These are phyloP conservation scores for Diorhabda carinulata DNA, from an alignment of 1,140 invertebrate genomes.

Conservation along the genomic window DNA sequence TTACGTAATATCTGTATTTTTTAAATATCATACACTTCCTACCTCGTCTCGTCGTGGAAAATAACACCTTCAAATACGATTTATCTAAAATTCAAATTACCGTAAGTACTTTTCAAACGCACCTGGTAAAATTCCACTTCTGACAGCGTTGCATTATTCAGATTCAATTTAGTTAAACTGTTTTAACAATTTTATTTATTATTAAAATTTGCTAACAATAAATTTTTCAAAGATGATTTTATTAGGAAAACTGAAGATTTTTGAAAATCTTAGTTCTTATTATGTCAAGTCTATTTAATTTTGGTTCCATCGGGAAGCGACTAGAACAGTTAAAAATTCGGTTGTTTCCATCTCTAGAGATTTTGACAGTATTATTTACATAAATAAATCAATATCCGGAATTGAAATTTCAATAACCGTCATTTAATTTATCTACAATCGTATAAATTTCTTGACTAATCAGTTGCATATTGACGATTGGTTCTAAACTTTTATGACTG, in stretches of 20 bases:
- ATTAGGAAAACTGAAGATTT: background rate
- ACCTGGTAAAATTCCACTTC: background rate
- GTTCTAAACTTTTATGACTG: conserved; percentile 18
- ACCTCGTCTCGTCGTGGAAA: conserved; percentile 23
- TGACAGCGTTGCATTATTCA: background rate
- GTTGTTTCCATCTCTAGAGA: background rate
- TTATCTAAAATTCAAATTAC: background rate
- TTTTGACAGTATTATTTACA: background rate
- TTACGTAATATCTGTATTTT: conserved; percentile 29
- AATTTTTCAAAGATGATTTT: too few species aligned
- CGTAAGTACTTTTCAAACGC: background rate
- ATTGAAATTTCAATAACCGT: background rate
- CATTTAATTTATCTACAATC: background rate
- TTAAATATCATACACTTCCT: conserved; percentile 26
- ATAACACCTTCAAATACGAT: background rate
- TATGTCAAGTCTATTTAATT: background rate
- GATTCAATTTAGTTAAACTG: too few species aligned
- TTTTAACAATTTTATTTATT: too few species aligned
- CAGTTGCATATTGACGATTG: background rate
- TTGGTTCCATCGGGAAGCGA: background rate
- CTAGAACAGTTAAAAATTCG: background rate
- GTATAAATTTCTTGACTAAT: conserved; percentile 11
- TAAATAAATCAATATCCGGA: background rate
- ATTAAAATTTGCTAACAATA: too few species aligned
- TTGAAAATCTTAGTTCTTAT: background rate